These are phyloP conservation scores for Epicampocera succincta DNA, from an alignment of 2,888 invertebrate genomes.

Conservation along the genomic window DNA sequence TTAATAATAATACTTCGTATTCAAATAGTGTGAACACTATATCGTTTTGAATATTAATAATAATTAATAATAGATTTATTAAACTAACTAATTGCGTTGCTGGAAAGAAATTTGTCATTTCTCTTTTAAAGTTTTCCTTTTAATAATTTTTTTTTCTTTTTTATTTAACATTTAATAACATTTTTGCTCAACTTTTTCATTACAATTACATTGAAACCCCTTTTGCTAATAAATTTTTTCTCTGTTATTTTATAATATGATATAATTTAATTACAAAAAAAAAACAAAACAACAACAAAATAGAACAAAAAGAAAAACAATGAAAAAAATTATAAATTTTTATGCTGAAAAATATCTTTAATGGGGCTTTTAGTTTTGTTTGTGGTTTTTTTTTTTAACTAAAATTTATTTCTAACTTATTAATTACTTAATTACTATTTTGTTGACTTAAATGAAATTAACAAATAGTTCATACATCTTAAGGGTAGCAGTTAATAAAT, in stretches of 20 bases:
- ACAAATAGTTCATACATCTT: no score
- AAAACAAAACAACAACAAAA: neutral
- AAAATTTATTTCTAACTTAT: no score
- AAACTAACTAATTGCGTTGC: slow-evolving; percentile 68
- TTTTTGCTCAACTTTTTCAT: slow-evolving; percentile 38
- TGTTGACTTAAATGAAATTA: no score
- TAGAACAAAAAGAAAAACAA: no score
- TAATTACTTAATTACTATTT: no score
- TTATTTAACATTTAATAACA: slow-evolving; percentile 52
- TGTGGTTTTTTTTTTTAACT: no score
- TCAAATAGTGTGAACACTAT: neutral
- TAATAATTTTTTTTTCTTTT: slow-evolving; percentile 50
- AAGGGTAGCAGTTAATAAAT: no score
- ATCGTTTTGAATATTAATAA: slow-evolving; percentile 7
- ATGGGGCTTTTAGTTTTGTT: no score
- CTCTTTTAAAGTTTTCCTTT: slow-evolving; percentile 56
- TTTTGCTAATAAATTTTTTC: slow-evolving; percentile 58
- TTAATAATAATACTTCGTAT: slow-evolving; percentile 37
- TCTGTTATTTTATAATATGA: neutral
- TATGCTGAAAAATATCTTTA: neutral
- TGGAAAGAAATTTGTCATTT: slow-evolving; percentile 48
- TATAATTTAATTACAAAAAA: no score
- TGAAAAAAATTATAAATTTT: slow-evolving; percentile 6
- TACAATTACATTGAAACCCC: slow-evolving; percentile 65
- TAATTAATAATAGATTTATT: slow-evolving; percentile 57